A percentile compares a stretch with the other conserved stretches of the same genome.
These are phyloP conservation scores for Isichthys henryi DNA, from an alignment of 2,113 vertebrate species.

Conservation along the genomic window DNA sequence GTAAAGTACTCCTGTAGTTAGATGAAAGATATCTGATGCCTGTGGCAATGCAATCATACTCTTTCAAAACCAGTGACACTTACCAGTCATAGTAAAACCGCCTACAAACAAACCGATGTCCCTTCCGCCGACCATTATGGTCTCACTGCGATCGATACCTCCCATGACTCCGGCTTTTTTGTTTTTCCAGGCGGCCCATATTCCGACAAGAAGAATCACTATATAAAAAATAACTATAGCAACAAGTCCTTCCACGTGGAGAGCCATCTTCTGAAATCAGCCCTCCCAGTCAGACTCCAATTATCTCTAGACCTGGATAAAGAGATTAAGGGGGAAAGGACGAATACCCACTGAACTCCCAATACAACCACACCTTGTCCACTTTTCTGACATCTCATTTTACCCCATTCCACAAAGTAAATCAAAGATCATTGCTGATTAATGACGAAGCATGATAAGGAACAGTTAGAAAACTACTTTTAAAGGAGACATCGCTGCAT, in stretches of 20 bases:
- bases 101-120: conserved; percentile 94
- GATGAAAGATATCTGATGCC: background rate
- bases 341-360: background rate
- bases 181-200: conserved; percentile 98
- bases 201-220: conserved; percentile 84
- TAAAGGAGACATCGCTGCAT: background rate
- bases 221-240: conserved; percentile 90
- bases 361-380: background rate
- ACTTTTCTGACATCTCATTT: background rate
- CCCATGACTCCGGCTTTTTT: conserved; percentile 71
- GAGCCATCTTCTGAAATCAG: conserved; percentile 60
- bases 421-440: background rate
- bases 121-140: conserved; percentile 90
- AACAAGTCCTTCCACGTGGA: conserved; percentile 84
- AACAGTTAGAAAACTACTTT: background rate
- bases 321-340: background rate
- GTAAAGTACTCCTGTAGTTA: background rate
- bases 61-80: conserved; percentile 28
- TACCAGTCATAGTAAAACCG: conserved; percentile 97
- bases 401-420: background rate
- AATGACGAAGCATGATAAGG: background rate
- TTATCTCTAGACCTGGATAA: conserved; percentile 66
- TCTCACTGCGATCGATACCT: conserved; percentile 71
- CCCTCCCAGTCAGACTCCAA: conserved; percentile 38
- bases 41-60: background rate